phyloP scores from a whole-genome alignment of 2,888 invertebrate species.

The Brachycybe producta region DNA sequence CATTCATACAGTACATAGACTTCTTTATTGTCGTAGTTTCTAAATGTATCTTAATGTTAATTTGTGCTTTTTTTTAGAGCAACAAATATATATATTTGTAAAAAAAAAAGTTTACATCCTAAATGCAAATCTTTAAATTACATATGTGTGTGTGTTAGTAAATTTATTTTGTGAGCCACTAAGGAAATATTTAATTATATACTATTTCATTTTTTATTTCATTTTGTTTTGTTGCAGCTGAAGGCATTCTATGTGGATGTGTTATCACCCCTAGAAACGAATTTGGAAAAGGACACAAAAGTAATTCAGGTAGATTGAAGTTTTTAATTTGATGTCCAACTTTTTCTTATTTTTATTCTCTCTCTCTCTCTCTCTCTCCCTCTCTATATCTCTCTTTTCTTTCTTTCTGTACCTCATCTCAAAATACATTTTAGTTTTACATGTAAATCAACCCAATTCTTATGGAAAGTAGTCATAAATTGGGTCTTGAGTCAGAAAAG shows the following conservation, averaged over 20 bases:
- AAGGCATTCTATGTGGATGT: constrained; percentile 91
- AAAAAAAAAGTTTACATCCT: too few relatives aligned
- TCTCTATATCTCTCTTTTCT: constrained; percentile 2
- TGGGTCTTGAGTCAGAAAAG: too few relatives aligned
- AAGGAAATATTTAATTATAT: neutral
- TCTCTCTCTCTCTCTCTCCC: neutral
- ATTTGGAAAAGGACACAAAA: constrained; percentile 86
- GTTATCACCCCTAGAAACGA: constrained; percentile 80
- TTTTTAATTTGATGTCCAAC: neutral
- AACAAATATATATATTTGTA: too few relatives aligned
- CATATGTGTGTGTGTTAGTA: neutral
- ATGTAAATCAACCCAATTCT: neutral
- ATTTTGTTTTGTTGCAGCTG: constrained; percentile 54
- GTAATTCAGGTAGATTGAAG: constrained; percentile 59
- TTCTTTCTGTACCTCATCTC: neutral
- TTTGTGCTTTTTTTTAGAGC: too few relatives aligned
- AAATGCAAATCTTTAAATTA: too few relatives aligned
- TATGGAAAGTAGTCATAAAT: too few relatives aligned
- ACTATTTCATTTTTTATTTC: constrained; percentile 18
- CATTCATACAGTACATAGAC: too few relatives aligned
- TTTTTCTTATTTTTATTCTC: neutral
- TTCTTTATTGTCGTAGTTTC: too few relatives aligned
- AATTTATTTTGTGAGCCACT: neutral
- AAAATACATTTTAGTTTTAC: neutral
- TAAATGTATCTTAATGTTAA: too few relatives aligned